These are phyloP conservation scores for Pseudopodoces humilis DNA, from an alignment of 2,113 vertebrate genomes.

Conservation along the genomic window DNA sequence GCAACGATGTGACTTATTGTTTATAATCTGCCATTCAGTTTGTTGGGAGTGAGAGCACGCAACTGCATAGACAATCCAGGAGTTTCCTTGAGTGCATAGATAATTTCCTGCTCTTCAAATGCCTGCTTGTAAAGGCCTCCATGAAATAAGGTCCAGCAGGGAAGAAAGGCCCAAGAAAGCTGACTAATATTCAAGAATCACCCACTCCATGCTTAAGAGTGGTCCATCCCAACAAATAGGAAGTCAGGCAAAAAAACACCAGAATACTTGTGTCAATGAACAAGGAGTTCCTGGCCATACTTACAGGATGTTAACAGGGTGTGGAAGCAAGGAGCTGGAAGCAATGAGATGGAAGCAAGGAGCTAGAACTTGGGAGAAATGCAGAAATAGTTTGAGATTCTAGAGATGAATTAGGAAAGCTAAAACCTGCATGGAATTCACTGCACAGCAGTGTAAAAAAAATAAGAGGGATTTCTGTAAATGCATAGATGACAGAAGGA, in stretches of 20 bases:
- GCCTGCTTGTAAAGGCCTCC: background rate
- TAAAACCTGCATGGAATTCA: background rate
- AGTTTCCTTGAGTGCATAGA: background rate
- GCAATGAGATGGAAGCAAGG: no score
- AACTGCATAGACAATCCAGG: background rate
- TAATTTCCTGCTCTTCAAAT: background rate
- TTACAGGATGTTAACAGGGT: background rate
- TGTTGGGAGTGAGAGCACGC: background rate
- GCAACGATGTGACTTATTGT: background rate
- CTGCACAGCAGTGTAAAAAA: background rate
- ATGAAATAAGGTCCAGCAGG: background rate
- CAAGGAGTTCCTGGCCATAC: background rate
- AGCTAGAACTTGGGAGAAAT: rapidly evolving
- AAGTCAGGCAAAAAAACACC: background rate
- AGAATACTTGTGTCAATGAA: background rate
- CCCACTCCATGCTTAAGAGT: background rate
- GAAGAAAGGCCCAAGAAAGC: background rate
- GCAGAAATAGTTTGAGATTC: background rate
- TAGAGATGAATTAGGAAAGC: background rate
- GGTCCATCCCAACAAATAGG: background rate
- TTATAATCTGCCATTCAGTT: background rate
- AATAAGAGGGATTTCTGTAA: background rate
- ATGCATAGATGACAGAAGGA: background rate
- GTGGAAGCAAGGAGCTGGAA: background rate
- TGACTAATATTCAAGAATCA: background rate